Evolutionary conservation across 1,140 invertebrate species (phyloP), one percentile per base, ranked within the genome.

Genomic region (Aricia agestis): DNA sequence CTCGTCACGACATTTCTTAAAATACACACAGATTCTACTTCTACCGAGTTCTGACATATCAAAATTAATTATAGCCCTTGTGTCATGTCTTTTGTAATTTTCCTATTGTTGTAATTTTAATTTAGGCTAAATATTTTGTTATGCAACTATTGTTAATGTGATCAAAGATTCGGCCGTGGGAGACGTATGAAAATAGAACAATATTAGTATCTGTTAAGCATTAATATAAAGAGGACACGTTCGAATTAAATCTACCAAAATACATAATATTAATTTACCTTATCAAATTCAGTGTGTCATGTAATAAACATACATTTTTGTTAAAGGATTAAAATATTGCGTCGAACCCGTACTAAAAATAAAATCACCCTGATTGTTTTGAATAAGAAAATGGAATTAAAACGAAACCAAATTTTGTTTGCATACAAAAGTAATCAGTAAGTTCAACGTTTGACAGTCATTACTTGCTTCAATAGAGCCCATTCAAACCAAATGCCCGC

Each of bases 401-500:
- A 15, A 52, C 9, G 6, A 15, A 52, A 52, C 13, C 45, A 13
- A 52, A 52, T 13, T 52, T 52, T 67, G 36, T 41, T 45, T 67
- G 32, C 18, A 41, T 59, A 65, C 69, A 71, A 70, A 68, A 70
- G 69, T 69, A 71, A 75, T 74, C 42, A 74, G 72, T 69, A 68
- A 76, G 78, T 77, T 82, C 81, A 81, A 74, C 72, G 74, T 71
- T 75, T 77, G 61, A 52, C 57, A 71, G 71, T 68, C 71, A 78
- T 76, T 79, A 75, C 75, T 72, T 70, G 75, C 65, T 76, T 83
- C 78, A 85, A 83, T 79, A 78, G 74, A 69, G 70, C 73, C 71
- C 73, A 81, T 83, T 85, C 78, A 83, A 82, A 72, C 77, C 76
- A 76, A 72, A 71, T 74, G 77, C 82, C 81, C 82, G 81, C 81